Conservation (phyloP, 1,140 invertebrate genomes). For the Leptonema lineaticorne region DNA sequence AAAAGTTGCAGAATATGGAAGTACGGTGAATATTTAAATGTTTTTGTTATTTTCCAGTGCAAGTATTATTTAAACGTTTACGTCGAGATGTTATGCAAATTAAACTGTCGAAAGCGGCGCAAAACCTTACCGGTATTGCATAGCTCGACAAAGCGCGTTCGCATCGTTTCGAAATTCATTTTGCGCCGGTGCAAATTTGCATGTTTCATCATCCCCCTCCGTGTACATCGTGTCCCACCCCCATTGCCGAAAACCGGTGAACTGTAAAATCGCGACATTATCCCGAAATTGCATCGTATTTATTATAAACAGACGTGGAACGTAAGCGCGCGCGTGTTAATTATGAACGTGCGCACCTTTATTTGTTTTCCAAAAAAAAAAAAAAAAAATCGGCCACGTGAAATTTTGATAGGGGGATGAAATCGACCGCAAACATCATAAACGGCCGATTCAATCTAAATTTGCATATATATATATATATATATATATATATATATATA, state of each 20-base stretch:
- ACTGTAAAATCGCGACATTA: neutral
- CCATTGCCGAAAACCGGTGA: constrained; percentile 1
- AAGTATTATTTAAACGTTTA: too few species aligned
- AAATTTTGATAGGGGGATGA: neutral
- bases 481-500: too few species aligned
- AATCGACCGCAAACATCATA: neutral
- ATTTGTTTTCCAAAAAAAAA: too few species aligned
- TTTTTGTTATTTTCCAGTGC: too few species aligned
- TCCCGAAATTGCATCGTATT: neutral
- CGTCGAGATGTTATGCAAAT: neutral
- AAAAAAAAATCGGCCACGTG: too few species aligned
- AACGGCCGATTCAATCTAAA: too few species aligned
- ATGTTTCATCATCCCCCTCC: constrained; percentile 2
- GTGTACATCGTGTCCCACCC: too few species aligned
- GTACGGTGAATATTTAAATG: too few species aligned
- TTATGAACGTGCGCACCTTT: neutral
- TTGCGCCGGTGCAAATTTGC: constrained; percentile 14
- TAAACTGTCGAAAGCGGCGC: neutral
- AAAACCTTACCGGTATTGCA: neutral
- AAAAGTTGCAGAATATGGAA: too few species aligned
- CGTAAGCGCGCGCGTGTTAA: neutral
- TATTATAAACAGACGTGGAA: neutral
- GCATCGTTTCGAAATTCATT: neutral
- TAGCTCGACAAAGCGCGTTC: neutral
- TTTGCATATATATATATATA: too few species aligned